Conservation (phyloP, 2,888 invertebrate species). For the Mesodorylaimus sp. region DNA sequence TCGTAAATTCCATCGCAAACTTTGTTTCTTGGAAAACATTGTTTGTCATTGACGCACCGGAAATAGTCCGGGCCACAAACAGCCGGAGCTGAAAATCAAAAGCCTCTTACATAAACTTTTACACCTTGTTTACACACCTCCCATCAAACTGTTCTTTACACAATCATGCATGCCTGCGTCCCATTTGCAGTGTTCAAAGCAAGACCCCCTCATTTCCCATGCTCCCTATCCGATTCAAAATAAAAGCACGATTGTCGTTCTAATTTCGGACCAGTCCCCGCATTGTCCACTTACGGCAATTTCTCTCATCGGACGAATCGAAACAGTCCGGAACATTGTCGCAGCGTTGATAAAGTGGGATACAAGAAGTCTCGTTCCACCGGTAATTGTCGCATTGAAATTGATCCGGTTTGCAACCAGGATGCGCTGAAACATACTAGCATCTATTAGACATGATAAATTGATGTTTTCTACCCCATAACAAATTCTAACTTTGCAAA, state of each 20-base stretch:
- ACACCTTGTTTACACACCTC: too few species aligned
- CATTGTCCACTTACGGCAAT: slow-evolving; percentile 88
- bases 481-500: too few species aligned
- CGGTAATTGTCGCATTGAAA: slow-evolving; percentile 77
- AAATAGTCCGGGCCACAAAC: slow-evolving; percentile 71
- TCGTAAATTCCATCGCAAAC: slow-evolving; percentile 77
- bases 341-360: slow-evolving; percentile 76
- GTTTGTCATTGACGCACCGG: slow-evolving; percentile 53
- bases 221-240: background rate
- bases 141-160: too few species aligned
- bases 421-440: slow-evolving; percentile 59
- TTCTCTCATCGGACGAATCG: slow-evolving; percentile 77
- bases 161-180: too few species aligned
- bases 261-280: too few species aligned
- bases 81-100: slow-evolving; percentile 51
- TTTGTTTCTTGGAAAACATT: slow-evolving; percentile 69
- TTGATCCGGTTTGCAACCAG: slow-evolving; percentile 68
- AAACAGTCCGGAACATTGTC: slow-evolving; percentile 87
- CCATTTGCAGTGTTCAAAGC: background rate
- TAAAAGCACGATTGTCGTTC: too few species aligned
- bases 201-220: background rate
- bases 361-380: slow-evolving; percentile 86
- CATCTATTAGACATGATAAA: too few species aligned
- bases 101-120: too few species aligned
- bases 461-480: too few species aligned